Conservation (phyloP, 2,888 invertebrate genomes). For the Hecatera dysodea region DNA sequence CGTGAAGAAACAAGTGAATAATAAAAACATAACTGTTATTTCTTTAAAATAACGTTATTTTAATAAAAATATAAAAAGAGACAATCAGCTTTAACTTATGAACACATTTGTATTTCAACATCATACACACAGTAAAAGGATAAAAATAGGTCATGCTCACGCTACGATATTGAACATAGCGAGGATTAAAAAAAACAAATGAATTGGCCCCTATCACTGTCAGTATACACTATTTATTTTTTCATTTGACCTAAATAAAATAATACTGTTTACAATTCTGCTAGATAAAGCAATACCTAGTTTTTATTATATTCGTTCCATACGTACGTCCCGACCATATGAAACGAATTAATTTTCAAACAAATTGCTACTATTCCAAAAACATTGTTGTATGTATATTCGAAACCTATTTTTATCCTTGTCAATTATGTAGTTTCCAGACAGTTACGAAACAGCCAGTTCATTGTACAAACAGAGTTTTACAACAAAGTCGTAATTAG, state of each 20-base stretch:
- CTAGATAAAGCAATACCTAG: background rate
- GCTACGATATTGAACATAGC: background rate
- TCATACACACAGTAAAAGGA: background rate
- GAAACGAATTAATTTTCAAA: slow-evolving; percentile 1
- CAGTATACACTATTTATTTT: background rate
- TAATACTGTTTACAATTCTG: background rate
- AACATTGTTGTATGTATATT: background rate
- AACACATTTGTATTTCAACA: background rate
- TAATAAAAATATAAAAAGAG: slow-evolving; percentile 50
- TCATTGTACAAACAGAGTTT: slow-evolving; percentile 1
- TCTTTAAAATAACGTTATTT: slow-evolving; percentile 3
- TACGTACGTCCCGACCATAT: slow-evolving; percentile 17
- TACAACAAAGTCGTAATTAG: slow-evolving; percentile 11
- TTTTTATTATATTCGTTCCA: slow-evolving; percentile 1
- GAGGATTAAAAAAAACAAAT: background rate
- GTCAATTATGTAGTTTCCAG: background rate
- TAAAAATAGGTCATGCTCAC: background rate
- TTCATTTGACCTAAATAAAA: background rate
- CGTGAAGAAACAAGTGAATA: background rate
- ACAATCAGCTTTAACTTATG: slow-evolving; percentile 1
- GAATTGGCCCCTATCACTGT: background rate
- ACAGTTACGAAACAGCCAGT: background rate
- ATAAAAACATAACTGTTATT: background rate
- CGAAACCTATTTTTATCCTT: slow-evolving; percentile 8
- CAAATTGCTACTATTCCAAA: background rate